phyloP scores from a whole-genome alignment of 2,888 invertebrate genomes.

The Phalangium opilio region DNA sequence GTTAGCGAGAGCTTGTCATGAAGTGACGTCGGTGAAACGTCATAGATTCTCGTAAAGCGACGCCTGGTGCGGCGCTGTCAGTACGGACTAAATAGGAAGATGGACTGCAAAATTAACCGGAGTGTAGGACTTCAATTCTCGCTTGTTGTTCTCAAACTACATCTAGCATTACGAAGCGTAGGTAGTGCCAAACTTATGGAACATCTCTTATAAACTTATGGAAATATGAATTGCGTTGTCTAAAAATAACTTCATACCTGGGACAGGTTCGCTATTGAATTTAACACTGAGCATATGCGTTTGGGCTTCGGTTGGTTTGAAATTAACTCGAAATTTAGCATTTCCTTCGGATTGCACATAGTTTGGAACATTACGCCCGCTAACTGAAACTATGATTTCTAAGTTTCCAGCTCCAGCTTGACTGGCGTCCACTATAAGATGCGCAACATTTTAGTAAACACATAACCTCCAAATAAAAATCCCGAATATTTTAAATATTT shows the following conservation, averaged over 20 bases:
- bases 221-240: too few relatives aligned
- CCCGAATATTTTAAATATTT: not conserved
- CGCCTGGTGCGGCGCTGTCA: too few relatives aligned
- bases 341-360: conserved; percentile 95
- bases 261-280: conserved; percentile 92
- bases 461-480: not conserved
- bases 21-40: too few relatives aligned
- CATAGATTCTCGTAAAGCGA: too few relatives aligned
- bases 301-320: conserved; percentile 78
- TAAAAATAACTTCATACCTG: conserved; percentile 53
- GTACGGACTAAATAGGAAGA: too few relatives aligned
- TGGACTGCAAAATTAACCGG: too few relatives aligned
- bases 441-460: not conserved
- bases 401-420: conserved; percentile 78
- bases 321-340: conserved; percentile 83
- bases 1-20: too few relatives aligned
- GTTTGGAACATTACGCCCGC: conserved; percentile 91
- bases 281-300: conserved; percentile 79
- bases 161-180: too few relatives aligned
- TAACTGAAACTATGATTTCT: conserved; percentile 93
- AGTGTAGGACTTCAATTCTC: too few relatives aligned
- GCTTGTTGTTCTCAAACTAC: too few relatives aligned
- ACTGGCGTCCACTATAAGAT: conserved; percentile 39
- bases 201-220: not conserved
- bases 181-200: not conserved